A percentile compares a stretch with the other conserved stretches of the same genome.
Conservation (phyloP, 2,797 vertebrate genomes). For the Chromis chromis region DNA sequence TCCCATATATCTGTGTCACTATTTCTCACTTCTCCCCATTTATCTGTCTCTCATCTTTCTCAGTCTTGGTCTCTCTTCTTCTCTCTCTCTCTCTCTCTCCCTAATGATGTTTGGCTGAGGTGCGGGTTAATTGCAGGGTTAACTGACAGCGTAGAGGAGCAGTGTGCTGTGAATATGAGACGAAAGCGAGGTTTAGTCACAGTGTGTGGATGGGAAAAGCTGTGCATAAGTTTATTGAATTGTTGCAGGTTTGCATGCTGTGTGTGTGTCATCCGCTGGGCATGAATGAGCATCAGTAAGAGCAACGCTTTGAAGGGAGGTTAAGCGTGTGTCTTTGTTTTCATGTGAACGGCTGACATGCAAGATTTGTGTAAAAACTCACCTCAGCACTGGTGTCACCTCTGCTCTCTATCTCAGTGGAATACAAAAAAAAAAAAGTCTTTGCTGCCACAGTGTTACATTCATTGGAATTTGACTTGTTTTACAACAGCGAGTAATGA, state of each 20-base stretch:
- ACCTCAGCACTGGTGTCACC: conserved; percentile 58
- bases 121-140: conserved; percentile 77
- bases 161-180: conserved; percentile 62
- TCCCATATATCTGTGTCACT: not conserved
- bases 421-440: conserved; percentile 33
- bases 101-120: conserved; percentile 74
- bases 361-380: conserved; percentile 70
- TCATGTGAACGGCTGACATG: conserved; percentile 67
- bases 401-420: conserved; percentile 51
- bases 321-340: conserved; percentile 70
- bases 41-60: conserved; percentile 27
- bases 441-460: conserved; percentile 21
- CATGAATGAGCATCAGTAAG: conserved; percentile 59
- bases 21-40: conserved; percentile 10
- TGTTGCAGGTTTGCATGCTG: conserved; percentile 41
- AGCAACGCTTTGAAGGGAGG: conserved; percentile 63
- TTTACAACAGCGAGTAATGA: conserved; percentile 53
- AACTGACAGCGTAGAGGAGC: conserved; percentile 59
- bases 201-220: conserved; percentile 23
- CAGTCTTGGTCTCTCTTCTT: conserved; percentile 33
- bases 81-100: conserved; percentile 30
- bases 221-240: conserved; percentile 43
- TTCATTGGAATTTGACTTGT: conserved; percentile 49
- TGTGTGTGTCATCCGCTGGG: conserved; percentile 48
- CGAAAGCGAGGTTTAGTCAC: conserved; percentile 61